Conservation (phyloP, 2,797 vertebrate genomes). For the Scomberomorus guttatus region DNA sequence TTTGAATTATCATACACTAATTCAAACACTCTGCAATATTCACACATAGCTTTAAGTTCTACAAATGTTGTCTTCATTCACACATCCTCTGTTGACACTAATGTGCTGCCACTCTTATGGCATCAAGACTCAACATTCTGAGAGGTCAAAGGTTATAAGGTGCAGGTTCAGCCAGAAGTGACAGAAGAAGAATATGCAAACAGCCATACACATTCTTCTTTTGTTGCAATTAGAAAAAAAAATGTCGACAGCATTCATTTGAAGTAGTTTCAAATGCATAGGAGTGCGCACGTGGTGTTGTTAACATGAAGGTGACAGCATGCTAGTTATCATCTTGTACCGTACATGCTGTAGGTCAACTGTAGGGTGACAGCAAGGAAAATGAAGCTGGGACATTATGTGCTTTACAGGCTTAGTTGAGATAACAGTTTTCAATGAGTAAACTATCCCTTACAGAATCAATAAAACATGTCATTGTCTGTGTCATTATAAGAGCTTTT, state of each 20-base stretch:
- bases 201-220: neutral
- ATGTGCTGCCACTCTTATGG: conserved; percentile 32
- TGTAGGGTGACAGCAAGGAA: neutral
- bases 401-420: neutral
- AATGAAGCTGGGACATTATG: neutral
- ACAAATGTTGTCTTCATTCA: conserved; percentile 28
- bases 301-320: neutral
- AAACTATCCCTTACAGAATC: neutral
- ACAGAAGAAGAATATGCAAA: neutral
- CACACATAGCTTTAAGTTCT: conserved; percentile 11
- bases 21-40: neutral
- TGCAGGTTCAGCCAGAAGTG: conserved; percentile 25
- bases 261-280: conserved; percentile 7
- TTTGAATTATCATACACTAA: neutral
- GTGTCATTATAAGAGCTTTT: neutral
- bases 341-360: neutral
- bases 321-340: neutral
- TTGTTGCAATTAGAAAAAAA: neutral
- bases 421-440: neutral
- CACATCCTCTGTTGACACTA: conserved; percentile 55
- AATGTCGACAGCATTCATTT: neutral
- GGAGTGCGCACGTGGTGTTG: neutral
- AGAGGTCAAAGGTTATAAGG: conserved; percentile 67
- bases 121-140: conserved; percentile 73
- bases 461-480: neutral